phyloP scores from a whole-genome alignment of 2,113 vertebrate genomes.

The Oreochromis tanganicae region DNA sequence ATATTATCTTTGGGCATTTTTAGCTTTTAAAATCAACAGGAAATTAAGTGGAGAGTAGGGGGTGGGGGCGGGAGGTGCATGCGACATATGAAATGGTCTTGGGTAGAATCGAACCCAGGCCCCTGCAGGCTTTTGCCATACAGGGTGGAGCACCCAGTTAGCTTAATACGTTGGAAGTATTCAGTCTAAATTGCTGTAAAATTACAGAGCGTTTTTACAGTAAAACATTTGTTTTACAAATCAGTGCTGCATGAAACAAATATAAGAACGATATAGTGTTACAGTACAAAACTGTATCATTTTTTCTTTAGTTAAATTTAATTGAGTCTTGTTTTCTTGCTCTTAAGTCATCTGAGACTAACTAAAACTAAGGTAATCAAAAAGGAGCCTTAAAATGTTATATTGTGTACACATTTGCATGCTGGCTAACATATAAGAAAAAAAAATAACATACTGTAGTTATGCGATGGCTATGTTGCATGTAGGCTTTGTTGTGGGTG shows the following conservation, averaged over 20 bases:
- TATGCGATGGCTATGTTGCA: background rate
- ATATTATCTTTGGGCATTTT: background rate
- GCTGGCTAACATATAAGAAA: background rate
- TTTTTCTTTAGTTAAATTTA: background rate
- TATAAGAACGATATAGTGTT: background rate
- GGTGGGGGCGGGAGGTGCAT: background rate
- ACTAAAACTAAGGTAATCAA: background rate
- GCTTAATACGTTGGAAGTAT: background rate
- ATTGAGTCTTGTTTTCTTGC: background rate
- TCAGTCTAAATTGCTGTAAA: background rate
- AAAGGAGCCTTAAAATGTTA: background rate
- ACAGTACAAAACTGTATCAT: background rate
- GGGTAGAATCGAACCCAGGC: background rate
- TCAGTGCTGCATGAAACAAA: background rate
- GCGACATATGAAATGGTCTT: background rate
- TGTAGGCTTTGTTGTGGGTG: background rate
- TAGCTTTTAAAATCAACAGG: background rate
- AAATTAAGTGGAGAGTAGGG: background rate
- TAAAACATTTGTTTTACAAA: background rate
- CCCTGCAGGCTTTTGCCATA: background rate
- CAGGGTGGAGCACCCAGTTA: background rate
- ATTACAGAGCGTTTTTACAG: background rate
- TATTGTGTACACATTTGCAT: background rate
- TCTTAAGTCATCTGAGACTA: background rate
- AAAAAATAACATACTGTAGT: background rate